A percentile compares a stretch with the other conserved stretches of the same genome.
These are phyloP conservation scores for Adelosebastes latens DNA, from an alignment of 2,797 vertebrate species.

Conservation along the genomic window DNA sequence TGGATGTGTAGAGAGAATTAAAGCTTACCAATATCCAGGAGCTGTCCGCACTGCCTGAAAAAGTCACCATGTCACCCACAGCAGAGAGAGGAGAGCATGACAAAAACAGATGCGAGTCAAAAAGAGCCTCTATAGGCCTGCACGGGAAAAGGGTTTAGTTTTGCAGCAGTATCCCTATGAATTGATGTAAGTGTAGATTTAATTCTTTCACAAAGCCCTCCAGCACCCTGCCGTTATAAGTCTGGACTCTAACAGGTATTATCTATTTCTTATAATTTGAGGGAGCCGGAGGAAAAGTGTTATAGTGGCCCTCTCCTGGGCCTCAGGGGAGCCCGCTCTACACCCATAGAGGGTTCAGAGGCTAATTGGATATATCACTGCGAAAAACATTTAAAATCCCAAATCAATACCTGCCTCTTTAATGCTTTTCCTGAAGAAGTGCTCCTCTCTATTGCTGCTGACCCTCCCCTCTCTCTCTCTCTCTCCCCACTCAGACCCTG, in stretches of 20 bases:
- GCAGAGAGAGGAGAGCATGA: constrained; percentile 16
- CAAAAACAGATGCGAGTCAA: constrained; percentile 42
- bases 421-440: constrained; percentile 84
- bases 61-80: constrained; percentile 52
- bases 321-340: constrained; percentile 70
- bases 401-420: constrained; percentile 85
- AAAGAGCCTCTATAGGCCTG: not conserved
- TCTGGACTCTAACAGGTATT: constrained; percentile 70
- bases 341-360: constrained; percentile 83
- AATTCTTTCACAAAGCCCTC: constrained; percentile 21
- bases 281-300: constrained; percentile 58
- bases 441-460: constrained; percentile 73
- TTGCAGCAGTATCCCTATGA: not conserved
- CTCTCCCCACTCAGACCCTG: constrained; percentile 43
- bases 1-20: constrained; percentile 76
- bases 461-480: constrained; percentile 20
- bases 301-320: constrained; percentile 49
- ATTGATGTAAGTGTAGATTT: constrained; percentile 14
- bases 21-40: constrained; percentile 73
- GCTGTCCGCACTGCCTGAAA: constrained; percentile 67
- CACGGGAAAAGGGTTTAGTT: constrained; percentile 11
- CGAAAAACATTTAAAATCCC: constrained; percentile 86
- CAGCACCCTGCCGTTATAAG: constrained; percentile 27
- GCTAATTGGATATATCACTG: constrained; percentile 87
- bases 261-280: constrained; percentile 68